A percentile compares a stretch with the other conserved stretches of the same genome.
Evolutionary conservation across 2,797 vertebrate genomes (phyloP).

Genomic region (Mycteria americana): DNA sequence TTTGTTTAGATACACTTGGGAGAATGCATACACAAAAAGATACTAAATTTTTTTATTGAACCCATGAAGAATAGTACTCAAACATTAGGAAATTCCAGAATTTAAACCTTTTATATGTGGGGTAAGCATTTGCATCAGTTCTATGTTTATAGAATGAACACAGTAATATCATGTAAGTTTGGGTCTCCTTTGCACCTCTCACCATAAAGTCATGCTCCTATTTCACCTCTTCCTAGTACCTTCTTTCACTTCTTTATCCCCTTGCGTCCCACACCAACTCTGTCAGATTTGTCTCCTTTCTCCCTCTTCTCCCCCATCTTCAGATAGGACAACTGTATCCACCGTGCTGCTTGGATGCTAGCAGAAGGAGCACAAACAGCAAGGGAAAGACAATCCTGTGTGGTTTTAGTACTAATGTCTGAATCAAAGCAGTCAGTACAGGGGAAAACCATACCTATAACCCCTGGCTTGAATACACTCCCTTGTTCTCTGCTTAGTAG

Average conservation of each 20-base stretch:
- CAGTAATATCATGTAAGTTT: neutral
- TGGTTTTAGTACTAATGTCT: neutral
- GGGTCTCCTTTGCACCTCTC: neutral
- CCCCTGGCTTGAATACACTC: neutral
- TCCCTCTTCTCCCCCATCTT: neutral
- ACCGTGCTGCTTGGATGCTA: neutral
- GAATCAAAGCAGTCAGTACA: neutral
- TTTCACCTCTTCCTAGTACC: neutral
- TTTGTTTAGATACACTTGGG: neutral
- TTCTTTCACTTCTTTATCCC: neutral
- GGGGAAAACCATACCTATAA: neutral
- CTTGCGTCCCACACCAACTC: neutral
- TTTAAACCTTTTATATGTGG: neutral
- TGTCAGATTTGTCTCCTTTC: neutral
- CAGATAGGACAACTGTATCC: neutral
- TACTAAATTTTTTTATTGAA: neutral
- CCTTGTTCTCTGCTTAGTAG: neutral
- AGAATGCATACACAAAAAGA: neutral
- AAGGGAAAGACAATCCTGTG: neutral
- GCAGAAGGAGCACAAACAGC: neutral
- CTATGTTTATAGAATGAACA: neutral
- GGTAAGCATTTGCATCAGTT: neutral
- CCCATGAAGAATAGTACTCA: neutral
- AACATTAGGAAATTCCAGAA: neutral
- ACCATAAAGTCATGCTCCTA: neutral